A percentile compares a stretch with the other conserved stretches of the same genome.
Conservation (phyloP, 2,888 invertebrate genomes). For the Tachystola acroxantha region DNA sequence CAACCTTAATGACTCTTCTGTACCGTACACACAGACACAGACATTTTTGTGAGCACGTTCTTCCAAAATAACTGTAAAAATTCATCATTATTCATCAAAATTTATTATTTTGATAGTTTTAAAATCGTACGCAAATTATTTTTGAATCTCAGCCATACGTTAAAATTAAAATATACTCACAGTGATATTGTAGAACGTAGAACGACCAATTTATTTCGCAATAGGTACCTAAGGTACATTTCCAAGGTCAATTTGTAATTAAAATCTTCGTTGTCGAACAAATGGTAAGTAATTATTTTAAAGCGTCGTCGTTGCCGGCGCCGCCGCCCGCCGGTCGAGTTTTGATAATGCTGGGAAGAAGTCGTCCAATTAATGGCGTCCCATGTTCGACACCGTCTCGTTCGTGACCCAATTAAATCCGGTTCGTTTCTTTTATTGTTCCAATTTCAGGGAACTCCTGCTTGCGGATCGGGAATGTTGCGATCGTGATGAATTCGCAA, state of each 20-base stretch:
- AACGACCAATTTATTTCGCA: no score
- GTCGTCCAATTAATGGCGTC: conserved; percentile 60
- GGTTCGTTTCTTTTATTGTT: conserved; percentile 51
- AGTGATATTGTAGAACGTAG: no score
- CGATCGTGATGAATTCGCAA: conserved; percentile 9
- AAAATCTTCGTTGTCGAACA: conserved; percentile 35
- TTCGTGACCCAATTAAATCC: conserved; percentile 67
- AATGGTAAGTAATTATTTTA: conserved; percentile 56
- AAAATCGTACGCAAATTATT: no score
- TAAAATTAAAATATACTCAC: no score
- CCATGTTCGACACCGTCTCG: conserved; percentile 58
- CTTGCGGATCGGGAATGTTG: conserved; percentile 1
- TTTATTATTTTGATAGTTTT: no score
- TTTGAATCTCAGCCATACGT: no score
- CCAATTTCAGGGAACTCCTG: conserved; percentile 7
- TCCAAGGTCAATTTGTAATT: conserved; percentile 19
- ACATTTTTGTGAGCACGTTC: no score
- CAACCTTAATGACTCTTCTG: no score
- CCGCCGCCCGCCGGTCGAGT: conserved; percentile 17
- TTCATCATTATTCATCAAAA: no score
- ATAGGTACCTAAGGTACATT: no score
- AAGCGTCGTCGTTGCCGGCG: conserved; percentile 24
- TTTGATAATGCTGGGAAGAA: conserved; percentile 53
- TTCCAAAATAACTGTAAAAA: no score
- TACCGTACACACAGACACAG: no score